Conservation (phyloP, 1,140 invertebrate species). For the Diachasma alloeum region DNA sequence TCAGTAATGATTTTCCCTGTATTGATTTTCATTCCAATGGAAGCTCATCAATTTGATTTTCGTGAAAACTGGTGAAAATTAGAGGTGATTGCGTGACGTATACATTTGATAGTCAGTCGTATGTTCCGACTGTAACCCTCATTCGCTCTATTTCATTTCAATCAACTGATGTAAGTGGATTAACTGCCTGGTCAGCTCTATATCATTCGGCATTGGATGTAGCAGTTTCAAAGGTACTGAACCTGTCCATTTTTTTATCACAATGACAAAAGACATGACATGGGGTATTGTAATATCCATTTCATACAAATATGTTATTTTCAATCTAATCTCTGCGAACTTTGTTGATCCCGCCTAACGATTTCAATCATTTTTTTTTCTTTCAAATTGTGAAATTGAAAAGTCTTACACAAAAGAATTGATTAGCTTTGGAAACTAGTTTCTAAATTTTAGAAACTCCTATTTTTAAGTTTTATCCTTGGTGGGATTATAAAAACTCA, state of each 20-base stretch:
- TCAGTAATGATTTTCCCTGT: neutral
- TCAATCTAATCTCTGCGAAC: neutral
- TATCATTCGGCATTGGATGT: neutral
- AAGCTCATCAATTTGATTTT: neutral
- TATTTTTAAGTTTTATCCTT: no score
- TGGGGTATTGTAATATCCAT: neutral
- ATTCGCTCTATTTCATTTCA: constrained; percentile 30
- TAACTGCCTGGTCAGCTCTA: constrained; percentile 15
- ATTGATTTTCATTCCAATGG: neutral
- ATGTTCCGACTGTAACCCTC: neutral
- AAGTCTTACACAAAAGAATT: no score
- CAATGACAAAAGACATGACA: neutral
- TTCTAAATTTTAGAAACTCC: no score
- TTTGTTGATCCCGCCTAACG: neutral
- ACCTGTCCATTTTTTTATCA: neutral
- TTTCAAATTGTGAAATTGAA: no score
- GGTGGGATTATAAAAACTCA: no score
- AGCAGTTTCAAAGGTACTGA: neutral
- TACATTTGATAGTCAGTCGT: neutral
- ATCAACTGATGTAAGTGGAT: constrained; percentile 34
- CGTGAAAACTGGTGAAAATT: neutral
- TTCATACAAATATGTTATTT: neutral
- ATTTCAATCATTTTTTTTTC: no score
- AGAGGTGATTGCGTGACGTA: neutral
- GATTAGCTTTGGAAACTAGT: no score